Conservation (phyloP, 2,797 vertebrate species). For the Catostomus latipinnis region DNA sequence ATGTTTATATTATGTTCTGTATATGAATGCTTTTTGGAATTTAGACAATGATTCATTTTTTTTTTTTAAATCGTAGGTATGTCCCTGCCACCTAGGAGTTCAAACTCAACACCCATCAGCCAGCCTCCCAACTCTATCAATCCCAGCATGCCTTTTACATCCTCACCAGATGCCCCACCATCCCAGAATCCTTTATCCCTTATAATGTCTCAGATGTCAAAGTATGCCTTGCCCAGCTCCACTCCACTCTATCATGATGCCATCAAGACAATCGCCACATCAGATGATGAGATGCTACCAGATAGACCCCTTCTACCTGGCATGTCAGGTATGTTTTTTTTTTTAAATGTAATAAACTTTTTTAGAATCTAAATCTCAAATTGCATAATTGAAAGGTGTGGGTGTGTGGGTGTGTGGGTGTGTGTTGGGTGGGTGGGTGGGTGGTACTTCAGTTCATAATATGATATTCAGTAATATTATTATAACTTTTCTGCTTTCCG, state of each 20-base stretch:
- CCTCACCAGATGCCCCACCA: constrained; percentile 86
- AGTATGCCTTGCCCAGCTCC: constrained; percentile 97
- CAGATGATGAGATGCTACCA: constrained; percentile 92
- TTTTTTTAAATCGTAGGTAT: constrained; percentile 69
- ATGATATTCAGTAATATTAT: background rate
- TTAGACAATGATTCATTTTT: background rate
- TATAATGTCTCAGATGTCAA: constrained; percentile 99
- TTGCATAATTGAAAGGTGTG: background rate
- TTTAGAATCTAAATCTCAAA: background rate
- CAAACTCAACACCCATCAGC: constrained; percentile 85
- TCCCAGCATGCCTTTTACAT: constrained; percentile 88
- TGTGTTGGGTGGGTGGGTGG: background rate
- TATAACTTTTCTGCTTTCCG: too few species aligned
- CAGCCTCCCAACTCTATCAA: constrained; percentile 84
- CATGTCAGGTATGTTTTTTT: constrained; percentile 81
- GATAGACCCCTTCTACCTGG: constrained; percentile 90
- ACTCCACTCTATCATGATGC: constrained; percentile 98
- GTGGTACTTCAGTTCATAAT: background rate
- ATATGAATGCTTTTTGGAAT: background rate
- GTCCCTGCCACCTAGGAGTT: constrained; percentile 83
- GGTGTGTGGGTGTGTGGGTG: too few species aligned
- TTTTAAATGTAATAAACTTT: background rate
- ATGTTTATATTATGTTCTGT: too few species aligned
- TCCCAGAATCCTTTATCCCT: constrained; percentile 95
- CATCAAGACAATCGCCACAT: constrained; percentile 98